A percentile compares a stretch with the other conserved stretches of the same genome.
Conservation (phyloP, 2,113 vertebrate species). For the Oenanthe oenanthe region DNA sequence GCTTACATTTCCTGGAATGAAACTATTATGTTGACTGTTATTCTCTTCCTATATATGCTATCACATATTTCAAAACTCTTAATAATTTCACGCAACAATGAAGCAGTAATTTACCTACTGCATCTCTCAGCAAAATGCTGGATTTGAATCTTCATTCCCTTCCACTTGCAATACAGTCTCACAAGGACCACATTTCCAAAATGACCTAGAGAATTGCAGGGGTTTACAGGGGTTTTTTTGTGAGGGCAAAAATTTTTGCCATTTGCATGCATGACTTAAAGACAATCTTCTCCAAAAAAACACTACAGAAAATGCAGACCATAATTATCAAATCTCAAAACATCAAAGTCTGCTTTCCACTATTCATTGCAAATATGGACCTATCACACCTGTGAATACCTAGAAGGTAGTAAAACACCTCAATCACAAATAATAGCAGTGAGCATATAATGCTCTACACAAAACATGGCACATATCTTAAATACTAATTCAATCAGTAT, state of each 20-base stretch:
- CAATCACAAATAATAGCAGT: conserved; percentile 24
- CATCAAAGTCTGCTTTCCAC: neutral
- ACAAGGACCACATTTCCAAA: neutral
- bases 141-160: neutral
- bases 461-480: conserved; percentile 38
- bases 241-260: neutral
- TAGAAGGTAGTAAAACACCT: neutral
- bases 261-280: neutral
- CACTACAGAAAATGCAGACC: neutral
- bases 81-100: neutral
- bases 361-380: neutral
- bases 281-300: neutral
- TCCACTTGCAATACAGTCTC: neutral
- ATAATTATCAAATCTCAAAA: neutral
- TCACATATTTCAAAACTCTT: neutral
- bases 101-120: neutral
- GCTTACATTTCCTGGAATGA: neutral
- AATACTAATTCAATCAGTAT: conserved; percentile 64
- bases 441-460: neutral
- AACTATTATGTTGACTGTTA: neutral
- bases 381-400: neutral
- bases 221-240: neutral
- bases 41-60: neutral
- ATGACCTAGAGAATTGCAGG: neutral
- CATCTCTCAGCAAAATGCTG: neutral